Evolutionary conservation across 2,888 invertebrate species (phyloP).

Genomic region (Leptinotarsa haldemani): DNA sequence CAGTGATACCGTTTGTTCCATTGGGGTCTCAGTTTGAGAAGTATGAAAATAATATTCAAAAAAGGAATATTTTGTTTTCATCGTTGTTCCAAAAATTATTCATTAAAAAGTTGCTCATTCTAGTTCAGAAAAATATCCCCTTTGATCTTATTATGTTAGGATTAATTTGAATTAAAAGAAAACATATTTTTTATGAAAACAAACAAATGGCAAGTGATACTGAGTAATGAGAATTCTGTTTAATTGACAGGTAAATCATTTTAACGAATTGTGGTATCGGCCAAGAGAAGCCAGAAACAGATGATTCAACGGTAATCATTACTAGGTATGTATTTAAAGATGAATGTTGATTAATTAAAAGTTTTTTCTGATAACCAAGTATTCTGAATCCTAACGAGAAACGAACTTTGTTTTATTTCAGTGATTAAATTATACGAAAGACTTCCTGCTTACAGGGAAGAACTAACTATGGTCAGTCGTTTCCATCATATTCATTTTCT

Average conservation of each 20-base stretch:
- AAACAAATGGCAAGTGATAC: neutral
- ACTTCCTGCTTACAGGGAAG: slow-evolving; percentile 21
- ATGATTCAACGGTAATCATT: slow-evolving; percentile 11
- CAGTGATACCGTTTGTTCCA: too few relatives aligned
- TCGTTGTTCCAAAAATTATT: too few relatives aligned
- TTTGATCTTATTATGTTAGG: too few relatives aligned
- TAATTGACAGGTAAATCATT: slow-evolving; percentile 26
- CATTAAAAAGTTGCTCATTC: too few relatives aligned
- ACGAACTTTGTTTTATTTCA: slow-evolving; percentile 21
- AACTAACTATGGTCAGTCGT: neutral
- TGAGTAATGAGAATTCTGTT: neutral
- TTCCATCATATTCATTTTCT: slow-evolving; percentile 6
- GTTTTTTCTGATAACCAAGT: slow-evolving; percentile 23
- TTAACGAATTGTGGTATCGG: slow-evolving; percentile 13
- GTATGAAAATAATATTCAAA: too few relatives aligned
- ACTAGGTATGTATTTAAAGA: slow-evolving; percentile 12
- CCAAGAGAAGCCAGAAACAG: neutral
- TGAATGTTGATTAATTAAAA: slow-evolving; percentile 26
- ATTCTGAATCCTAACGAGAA: slow-evolving; percentile 27
- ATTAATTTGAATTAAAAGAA: too few relatives aligned
- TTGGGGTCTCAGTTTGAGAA: too few relatives aligned
- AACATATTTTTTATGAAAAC: too few relatives aligned
- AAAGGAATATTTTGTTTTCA: too few relatives aligned
- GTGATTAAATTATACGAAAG: slow-evolving; percentile 13
- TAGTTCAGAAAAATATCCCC: too few relatives aligned